Base-by-base conservation (phyloP, 2,888 invertebrate species). In the Matsumyia berberina region DNA sequence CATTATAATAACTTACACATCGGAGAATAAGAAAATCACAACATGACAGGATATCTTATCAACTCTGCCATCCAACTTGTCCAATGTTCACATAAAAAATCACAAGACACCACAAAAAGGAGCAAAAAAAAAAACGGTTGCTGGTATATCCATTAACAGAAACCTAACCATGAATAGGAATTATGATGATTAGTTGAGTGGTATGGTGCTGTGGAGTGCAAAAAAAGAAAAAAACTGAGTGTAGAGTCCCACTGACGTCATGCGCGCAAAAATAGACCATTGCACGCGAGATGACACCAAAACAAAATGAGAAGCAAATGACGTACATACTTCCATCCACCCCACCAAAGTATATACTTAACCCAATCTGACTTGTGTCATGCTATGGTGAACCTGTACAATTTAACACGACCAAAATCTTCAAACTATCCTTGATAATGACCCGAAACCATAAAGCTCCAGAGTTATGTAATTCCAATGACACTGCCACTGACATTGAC, bases 241-340 rank as follows among this genome's bases (percentile, higher is more conserved):
- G 24, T 19, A n/a, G 42, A n/a, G 12, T 19, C 3, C 24, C 7
- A 70, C 72, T 72, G 49, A 72, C 72, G 72, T 72, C 72, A 72
- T 60, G 72, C 60, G 58, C 24, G 46, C 60, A 60, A 49, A 72
- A 72, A 60, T 60, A 58, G 29, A 49, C 17, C 31, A 58, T 58
- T 58, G 70, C 70, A 72, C 49, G 58, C 60, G 58, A 70, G 35
- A 58, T 70, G 46, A 46, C 35, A 70, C 35, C 58, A 46, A 53
- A 51, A 19, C 42, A 39, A 67, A 67, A 58, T 58, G 46, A 70
- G 46, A 35, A 49, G 60, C 72, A 60, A 72, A 60, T 72, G 58
- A 72, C 72, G 60, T 72, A 72, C 49, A 44, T 31, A 55, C 31
- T n/a, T n/a, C n/a, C 15, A 55, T 3, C 24, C 24, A 24, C 24